A percentile compares a stretch with the other conserved stretches of the same genome.
Evolutionary conservation across 2,797 vertebrate species (phyloP).

Genomic region (Anolis apletophallus): DNA sequence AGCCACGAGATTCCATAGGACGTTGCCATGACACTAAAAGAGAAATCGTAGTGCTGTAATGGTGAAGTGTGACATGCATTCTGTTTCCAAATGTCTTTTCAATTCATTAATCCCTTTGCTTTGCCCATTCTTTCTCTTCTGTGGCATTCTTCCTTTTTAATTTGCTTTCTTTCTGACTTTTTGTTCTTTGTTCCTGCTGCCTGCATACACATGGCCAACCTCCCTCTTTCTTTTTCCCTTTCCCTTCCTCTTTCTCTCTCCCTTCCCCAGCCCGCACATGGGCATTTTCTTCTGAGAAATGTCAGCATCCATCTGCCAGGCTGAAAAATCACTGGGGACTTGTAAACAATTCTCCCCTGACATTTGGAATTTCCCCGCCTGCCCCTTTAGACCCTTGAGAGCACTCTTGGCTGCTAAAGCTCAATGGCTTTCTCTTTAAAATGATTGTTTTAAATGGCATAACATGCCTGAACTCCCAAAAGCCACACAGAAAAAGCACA

Average conservation of each 20-base stretch:
- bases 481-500: conserved; percentile 5
- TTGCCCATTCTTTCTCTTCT: neutral
- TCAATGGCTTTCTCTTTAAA: conserved; percentile 31
- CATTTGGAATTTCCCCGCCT: conserved; percentile 42
- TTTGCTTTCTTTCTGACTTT: neutral
- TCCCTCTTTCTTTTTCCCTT: neutral
- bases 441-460: conserved; percentile 40
- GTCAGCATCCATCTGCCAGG: conserved; percentile 34
- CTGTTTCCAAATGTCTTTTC: neutral
- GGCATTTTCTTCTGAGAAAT: conserved; percentile 34
- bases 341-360: conserved; percentile 44
- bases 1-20: too few relatives aligned
- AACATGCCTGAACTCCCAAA: conserved; percentile 32
- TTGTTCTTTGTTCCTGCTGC: neutral
- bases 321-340: conserved; percentile 34
- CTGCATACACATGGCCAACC: neutral
- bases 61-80: neutral
- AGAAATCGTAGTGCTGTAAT: too few relatives aligned
- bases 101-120: neutral
- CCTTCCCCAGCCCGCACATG: neutral
- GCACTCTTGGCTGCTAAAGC: conserved; percentile 20
- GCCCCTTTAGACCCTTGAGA: conserved; percentile 11
- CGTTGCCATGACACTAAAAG: too few relatives aligned
- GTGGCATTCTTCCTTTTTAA: neutral
- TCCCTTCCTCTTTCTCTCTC: neutral